These are phyloP conservation scores for Oegoconia quadripuncta DNA, from an alignment of 2,888 invertebrate species.

Conservation along the genomic window DNA sequence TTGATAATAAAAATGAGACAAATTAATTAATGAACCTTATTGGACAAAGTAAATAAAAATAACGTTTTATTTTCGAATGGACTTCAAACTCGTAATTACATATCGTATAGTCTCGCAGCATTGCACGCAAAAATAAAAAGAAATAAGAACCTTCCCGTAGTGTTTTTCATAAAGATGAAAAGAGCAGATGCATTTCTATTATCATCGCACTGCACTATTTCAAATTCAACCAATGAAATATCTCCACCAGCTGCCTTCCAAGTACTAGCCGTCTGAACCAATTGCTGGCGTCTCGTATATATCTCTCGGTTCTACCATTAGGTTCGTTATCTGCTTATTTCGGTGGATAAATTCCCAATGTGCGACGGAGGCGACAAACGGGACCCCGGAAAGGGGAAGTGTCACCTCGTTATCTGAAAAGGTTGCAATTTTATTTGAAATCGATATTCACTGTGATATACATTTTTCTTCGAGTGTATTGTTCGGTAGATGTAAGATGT, in stretches of 20 bases:
- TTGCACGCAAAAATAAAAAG: too few species aligned
- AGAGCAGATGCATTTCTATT: too few species aligned
- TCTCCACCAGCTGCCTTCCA: constrained; percentile 15
- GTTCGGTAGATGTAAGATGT: constrained; percentile 22
- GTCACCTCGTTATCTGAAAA: constrained; percentile 78
- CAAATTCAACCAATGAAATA: constrained; percentile 31
- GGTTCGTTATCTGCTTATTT: constrained; percentile 77
- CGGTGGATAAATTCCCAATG: constrained; percentile 74
- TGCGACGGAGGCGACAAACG: constrained; percentile 61
- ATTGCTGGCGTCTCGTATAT: constrained; percentile 45
- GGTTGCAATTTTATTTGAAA: constrained; percentile 80
- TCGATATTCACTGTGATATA: constrained; percentile 73
- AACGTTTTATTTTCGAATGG: too few species aligned
- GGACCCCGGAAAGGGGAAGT: constrained; percentile 66
- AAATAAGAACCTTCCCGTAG: too few species aligned
- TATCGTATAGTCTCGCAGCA: too few species aligned
- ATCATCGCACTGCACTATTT: too few species aligned
- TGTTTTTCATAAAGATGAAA: too few species aligned
- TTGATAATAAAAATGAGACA: too few species aligned
- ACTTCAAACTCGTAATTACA: too few species aligned
- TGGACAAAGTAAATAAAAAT: too few species aligned
- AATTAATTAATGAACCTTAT: too few species aligned
- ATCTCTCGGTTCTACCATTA: constrained; percentile 49
- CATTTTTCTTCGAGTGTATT: constrained; percentile 42
- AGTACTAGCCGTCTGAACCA: constrained; percentile 30